Evolutionary conservation across 2,888 invertebrate species (phyloP).

Genomic region (Halictus quadricinctus): DNA sequence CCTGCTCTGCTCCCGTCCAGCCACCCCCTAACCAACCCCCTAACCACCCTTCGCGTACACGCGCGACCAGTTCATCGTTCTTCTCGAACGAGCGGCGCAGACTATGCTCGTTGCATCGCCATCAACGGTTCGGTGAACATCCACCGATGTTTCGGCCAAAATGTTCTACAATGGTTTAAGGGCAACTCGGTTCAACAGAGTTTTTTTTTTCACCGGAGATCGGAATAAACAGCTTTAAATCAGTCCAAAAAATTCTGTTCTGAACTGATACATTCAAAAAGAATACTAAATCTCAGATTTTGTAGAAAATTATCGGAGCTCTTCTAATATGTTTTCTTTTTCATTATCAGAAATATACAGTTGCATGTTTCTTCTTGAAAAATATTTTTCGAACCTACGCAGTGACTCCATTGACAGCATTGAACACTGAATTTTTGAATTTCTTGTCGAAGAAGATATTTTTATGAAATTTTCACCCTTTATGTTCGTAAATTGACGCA

Average conservation of each 20-base stretch:
- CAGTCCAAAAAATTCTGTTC: neutral
- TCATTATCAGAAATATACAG: neutral
- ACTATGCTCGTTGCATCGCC: conserved; percentile 11
- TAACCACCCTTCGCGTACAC: neutral
- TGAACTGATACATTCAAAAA: neutral
- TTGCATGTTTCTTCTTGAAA: neutral
- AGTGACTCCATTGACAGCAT: neutral
- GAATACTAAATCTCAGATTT: neutral
- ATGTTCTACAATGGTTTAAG: neutral
- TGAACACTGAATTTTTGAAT: neutral
- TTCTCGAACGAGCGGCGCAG: conserved; percentile 7
- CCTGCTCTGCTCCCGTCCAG: neutral
- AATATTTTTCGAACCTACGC: neutral
- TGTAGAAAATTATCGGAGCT: neutral
- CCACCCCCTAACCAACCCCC: neutral
- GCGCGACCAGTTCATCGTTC: conserved; percentile 20
- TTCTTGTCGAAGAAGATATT: too few species aligned
- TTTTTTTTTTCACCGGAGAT: conserved; percentile 11
- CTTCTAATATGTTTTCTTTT: neutral
- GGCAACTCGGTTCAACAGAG: neutral
- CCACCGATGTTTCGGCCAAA: conserved; percentile 1
- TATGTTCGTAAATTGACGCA: neutral
- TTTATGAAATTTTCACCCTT: neutral
- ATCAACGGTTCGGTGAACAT: conserved; percentile 10
- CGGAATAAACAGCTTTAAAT: neutral